phyloP scores from a whole-genome alignment of 2,113 vertebrate species.

The Carlito syrichta region DNA sequence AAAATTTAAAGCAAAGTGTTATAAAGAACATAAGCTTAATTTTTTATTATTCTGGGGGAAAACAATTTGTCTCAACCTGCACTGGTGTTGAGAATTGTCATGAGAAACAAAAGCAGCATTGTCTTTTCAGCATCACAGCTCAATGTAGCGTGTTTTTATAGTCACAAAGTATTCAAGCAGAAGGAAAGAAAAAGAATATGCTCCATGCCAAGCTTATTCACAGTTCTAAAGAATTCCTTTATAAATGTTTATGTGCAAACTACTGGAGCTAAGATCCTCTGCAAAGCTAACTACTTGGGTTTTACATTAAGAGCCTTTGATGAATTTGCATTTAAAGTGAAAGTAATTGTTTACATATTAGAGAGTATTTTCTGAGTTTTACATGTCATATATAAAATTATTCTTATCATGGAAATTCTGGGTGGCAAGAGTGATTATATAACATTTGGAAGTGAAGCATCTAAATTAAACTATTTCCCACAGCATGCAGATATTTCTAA shows the following conservation, averaged over 20 bases:
- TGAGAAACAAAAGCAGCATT: background rate
- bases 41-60: background rate
- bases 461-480: conserved; percentile 33
- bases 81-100: background rate
- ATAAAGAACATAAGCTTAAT: background rate
- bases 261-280: background rate
- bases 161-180: background rate
- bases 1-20: background rate
- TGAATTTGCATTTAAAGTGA: conserved; percentile 22
- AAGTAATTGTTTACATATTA: conserved; percentile 44
- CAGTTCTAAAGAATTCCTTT: background rate
- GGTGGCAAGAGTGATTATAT: background rate
- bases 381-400: conserved; percentile 7
- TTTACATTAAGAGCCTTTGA: conserved; percentile 38
- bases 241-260: conserved; percentile 17
- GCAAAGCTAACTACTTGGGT: conserved; percentile 23
- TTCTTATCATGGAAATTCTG: background rate
- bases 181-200: background rate
- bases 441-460: background rate
- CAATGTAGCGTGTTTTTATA: accelerated
- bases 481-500: background rate
- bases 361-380: background rate
- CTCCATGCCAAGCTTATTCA: background rate
- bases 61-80: background rate
- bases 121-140: background rate